phyloP scores from a whole-genome alignment of 1,140 invertebrate genomes.

The Nephila pilipes region DNA sequence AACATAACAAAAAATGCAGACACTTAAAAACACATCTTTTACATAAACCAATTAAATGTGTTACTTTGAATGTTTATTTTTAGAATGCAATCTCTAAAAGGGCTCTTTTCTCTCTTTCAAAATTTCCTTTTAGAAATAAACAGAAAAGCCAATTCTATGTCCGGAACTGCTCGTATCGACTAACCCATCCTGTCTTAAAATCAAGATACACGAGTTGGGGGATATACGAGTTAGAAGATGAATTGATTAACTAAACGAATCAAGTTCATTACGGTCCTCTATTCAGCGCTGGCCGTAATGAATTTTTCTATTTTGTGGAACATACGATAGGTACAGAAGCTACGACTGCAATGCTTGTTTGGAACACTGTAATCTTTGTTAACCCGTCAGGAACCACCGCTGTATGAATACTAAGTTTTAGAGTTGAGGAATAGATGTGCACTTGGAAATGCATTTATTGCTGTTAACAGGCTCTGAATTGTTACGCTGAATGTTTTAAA shows the following conservation, averaged over 20 bases:
- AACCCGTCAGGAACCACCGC: constrained; percentile 2
- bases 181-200: constrained; percentile 54
- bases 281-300: constrained; percentile 19
- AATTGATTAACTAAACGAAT: constrained; percentile 75
- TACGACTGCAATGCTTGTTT: constrained; percentile 9
- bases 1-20: neutral
- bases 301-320: constrained; percentile 31
- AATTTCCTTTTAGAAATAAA: constrained; percentile 1
- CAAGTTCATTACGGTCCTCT: constrained; percentile 59
- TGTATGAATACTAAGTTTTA: constrained; percentile 31
- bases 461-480: constrained; percentile 21
- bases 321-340: constrained; percentile 10
- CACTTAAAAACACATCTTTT: neutral
- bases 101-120: neutral
- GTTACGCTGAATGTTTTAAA: constrained; percentile 7
- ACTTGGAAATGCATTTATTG: neutral
- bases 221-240: constrained; percentile 63
- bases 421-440: constrained; percentile 17
- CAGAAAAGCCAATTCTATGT: constrained; percentile 12
- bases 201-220: constrained; percentile 71
- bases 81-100: neutral
- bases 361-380: neutral
- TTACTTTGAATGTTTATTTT: neutral
- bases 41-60: neutral
- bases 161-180: constrained; percentile 42